Conservation (phyloP, 1,140 invertebrate genomes). For the Asobara japonica region DNA sequence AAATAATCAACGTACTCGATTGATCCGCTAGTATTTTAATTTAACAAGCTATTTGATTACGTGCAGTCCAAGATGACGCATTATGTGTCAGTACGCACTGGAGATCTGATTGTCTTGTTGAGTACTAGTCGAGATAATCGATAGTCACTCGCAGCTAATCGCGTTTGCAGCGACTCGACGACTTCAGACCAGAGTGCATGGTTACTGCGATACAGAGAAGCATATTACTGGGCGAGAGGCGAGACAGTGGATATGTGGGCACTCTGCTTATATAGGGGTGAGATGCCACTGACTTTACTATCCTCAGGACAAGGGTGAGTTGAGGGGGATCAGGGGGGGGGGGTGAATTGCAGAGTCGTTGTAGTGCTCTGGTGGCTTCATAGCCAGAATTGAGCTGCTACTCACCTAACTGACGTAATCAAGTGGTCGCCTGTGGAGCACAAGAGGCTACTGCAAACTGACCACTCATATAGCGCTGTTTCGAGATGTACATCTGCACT, state of each 20-base stretch:
- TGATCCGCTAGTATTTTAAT: no score
- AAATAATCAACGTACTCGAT: no score
- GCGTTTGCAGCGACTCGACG: not conserved
- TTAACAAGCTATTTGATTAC: no score
- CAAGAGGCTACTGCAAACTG: not conserved
- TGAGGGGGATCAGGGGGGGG: slow-evolving; percentile 60
- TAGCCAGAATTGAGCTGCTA: slow-evolving; percentile 3
- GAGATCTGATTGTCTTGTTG: slow-evolving; percentile 7
- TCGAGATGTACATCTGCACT: not conserved
- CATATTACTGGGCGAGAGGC: not conserved
- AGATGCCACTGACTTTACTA: slow-evolving; percentile 29
- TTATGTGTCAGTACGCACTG: not conserved
- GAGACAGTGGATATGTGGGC: not conserved
- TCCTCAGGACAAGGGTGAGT: slow-evolving; percentile 41
- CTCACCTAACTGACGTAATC: slow-evolving; percentile 3
- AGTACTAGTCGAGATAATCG: not conserved
- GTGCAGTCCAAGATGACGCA: no score
- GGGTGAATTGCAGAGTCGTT: slow-evolving; percentile 64
- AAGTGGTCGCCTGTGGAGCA: not conserved
- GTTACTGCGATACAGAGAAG: not conserved
- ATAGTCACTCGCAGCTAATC: slow-evolving; percentile 5
- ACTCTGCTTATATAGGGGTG: not conserved
- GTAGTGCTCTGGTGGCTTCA: not conserved
- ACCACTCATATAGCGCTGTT: not conserved
- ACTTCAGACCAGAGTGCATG: not conserved